phyloP scores from a whole-genome alignment of 1,140 invertebrate species.

The Ceratosolen solmsi region DNA sequence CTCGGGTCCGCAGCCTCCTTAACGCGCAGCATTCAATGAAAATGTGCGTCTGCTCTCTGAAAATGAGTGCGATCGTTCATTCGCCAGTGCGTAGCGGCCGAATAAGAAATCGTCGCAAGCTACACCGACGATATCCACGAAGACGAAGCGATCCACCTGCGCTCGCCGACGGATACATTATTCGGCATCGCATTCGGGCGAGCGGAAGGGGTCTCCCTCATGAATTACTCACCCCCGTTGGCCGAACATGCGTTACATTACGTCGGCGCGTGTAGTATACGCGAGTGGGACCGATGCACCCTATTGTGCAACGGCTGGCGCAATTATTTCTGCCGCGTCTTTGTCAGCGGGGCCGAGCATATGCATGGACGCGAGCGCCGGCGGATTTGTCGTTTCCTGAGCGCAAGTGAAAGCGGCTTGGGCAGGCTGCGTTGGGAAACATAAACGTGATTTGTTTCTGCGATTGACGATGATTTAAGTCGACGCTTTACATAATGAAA shows the following conservation, averaged over 20 bases:
- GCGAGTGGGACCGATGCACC: conserved; percentile 4
- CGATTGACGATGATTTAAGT: conserved; percentile 47
- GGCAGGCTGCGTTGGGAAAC: conserved; percentile 34
- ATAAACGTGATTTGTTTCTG: conserved; percentile 45
- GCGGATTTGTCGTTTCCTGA: conserved; percentile 39
- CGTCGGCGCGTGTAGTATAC: not conserved
- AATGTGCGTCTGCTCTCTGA: too few species aligned
- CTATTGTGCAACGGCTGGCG: not conserved
- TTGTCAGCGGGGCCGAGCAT: too few species aligned
- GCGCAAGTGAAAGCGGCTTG: conserved; percentile 26
- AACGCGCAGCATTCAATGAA: not conserved
- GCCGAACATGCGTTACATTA: conserved; percentile 1
- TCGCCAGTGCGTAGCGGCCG: not conserved
- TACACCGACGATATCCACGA: not conserved
- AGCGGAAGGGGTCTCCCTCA: not conserved
- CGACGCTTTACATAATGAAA: conserved; percentile 46
- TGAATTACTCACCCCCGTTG: not conserved
- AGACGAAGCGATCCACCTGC: conserved; percentile 24
- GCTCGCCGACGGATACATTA: not conserved
- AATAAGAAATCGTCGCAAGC: not conserved
- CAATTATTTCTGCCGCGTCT: conserved; percentile 22
- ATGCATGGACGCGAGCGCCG: not conserved
- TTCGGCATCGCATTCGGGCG: not conserved
- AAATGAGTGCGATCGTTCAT: conserved; percentile 14
- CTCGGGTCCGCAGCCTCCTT: too few species aligned